Conservation (phyloP, 2,888 invertebrate genomes). For the Hypercompe scribonia region DNA sequence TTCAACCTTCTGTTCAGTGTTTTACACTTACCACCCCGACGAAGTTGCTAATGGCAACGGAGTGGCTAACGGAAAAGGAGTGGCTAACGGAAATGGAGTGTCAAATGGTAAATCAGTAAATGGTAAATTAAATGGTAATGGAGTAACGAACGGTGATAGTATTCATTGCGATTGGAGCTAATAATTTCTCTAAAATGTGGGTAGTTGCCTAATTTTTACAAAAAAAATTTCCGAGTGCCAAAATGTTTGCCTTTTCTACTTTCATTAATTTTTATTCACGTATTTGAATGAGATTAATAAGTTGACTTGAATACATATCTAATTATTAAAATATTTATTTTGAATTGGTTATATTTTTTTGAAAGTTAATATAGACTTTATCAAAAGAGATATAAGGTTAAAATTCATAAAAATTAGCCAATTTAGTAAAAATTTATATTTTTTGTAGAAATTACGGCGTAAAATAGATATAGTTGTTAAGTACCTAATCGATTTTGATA, state of each 20-base stretch:
- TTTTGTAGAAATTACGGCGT: conserved; percentile 36
- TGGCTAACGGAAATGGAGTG: conserved; percentile 32
- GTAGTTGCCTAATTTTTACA: conserved; percentile 35
- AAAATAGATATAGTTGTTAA: conserved; percentile 6
- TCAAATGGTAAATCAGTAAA: conserved; percentile 45
- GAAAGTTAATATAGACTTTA: not conserved
- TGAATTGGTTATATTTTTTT: not conserved
- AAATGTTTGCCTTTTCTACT: conserved; percentile 13
- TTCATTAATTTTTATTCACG: conserved; percentile 6
- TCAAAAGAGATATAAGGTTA: not conserved
- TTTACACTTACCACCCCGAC: conserved; percentile 85
- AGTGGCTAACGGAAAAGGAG: conserved; percentile 32
- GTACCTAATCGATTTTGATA: conserved; percentile 34
- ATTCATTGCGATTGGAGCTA: conserved; percentile 45
- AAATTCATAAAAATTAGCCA: not conserved
- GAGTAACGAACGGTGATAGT: conserved; percentile 36
- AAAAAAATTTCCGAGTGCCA: conserved; percentile 27
- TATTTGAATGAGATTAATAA: not conserved
- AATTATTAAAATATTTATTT: conserved; percentile 2
- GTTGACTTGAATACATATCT: not conserved
- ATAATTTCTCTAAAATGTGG: conserved; percentile 20
- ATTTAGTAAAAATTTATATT: conserved; percentile 7
- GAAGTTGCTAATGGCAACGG: conserved; percentile 45
- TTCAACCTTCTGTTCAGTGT: conserved; percentile 88
- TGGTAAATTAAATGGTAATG: conserved; percentile 46